These are phyloP conservation scores for Macaria liturata DNA, from an alignment of 2,888 invertebrate species.

Conservation along the genomic window DNA sequence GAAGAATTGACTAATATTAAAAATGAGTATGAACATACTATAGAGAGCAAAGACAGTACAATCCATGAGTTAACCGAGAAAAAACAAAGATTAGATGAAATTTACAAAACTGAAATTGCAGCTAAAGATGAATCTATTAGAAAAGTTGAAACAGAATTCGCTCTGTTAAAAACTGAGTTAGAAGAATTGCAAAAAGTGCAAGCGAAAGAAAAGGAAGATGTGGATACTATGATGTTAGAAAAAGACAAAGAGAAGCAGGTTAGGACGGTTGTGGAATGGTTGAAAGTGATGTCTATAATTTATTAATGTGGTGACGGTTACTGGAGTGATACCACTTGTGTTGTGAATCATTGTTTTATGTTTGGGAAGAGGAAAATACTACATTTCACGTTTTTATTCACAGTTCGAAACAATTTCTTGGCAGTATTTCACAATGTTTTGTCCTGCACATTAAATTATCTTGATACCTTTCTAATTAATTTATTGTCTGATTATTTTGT, in stretches of 20 bases:
- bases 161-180: constrained; percentile 49
- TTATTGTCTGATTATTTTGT: too few species aligned
- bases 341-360: constrained; percentile 5
- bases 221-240: constrained; percentile 45
- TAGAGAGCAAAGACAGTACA: constrained; percentile 49
- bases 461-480: too few species aligned
- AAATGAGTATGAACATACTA: constrained; percentile 43
- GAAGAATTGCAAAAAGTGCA: constrained; percentile 47
- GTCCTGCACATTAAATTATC: too few species aligned
- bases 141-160: constrained; percentile 43
- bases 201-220: constrained; percentile 56
- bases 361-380: constrained; percentile 4
- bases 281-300: constrained; percentile 16
- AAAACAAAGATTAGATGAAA: constrained; percentile 42
- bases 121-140: constrained; percentile 49
- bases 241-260: constrained; percentile 67
- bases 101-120: constrained; percentile 40
- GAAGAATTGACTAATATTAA: constrained; percentile 49
- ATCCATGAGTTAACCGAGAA: constrained; percentile 50
- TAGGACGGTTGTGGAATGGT: constrained; percentile 48
- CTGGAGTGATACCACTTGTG: not conserved
- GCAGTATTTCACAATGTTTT: too few species aligned
- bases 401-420: too few species aligned
- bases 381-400: constrained; percentile 1
- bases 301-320: constrained; percentile 29